phyloP scores from a whole-genome alignment of 2,113 vertebrate species.

The Trematocara macrostoma region DNA sequence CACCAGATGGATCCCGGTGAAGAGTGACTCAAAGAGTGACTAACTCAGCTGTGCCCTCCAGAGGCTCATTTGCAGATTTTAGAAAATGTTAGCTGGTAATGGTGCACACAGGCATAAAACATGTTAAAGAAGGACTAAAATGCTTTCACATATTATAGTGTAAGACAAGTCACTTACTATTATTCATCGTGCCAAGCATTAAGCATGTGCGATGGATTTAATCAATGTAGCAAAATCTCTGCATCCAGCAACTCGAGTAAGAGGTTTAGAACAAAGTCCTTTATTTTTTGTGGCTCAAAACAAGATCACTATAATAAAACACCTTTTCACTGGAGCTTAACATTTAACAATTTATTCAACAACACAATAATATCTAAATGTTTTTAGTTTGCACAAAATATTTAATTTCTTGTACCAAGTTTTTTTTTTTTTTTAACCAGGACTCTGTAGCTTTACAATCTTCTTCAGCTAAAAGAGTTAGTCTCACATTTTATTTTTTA shows the following conservation, averaged over 20 bases:
- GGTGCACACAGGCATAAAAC: not conserved
- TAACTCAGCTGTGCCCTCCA: not conserved
- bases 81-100: not conserved
- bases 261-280: not conserved
- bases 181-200: not conserved
- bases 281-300: not conserved
- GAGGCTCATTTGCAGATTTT: not conserved
- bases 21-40: not conserved
- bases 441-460: not conserved
- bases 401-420: not conserved
- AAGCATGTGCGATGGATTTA: not conserved
- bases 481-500: not conserved
- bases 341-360: not conserved
- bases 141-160: not conserved
- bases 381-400: not conserved
- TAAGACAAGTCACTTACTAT: not conserved
- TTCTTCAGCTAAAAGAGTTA: not conserved
- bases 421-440: not conserved
- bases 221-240: not conserved
- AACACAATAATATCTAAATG: not conserved
- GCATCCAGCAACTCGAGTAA: not conserved
- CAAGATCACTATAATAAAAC: not conserved
- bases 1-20: not conserved
- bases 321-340: not conserved
- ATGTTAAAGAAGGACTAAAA: not conserved